Evolutionary conservation across 64 coral and sea anemone genomes (phyloP).

Genomic region (Platygyra sinensis): DNA sequence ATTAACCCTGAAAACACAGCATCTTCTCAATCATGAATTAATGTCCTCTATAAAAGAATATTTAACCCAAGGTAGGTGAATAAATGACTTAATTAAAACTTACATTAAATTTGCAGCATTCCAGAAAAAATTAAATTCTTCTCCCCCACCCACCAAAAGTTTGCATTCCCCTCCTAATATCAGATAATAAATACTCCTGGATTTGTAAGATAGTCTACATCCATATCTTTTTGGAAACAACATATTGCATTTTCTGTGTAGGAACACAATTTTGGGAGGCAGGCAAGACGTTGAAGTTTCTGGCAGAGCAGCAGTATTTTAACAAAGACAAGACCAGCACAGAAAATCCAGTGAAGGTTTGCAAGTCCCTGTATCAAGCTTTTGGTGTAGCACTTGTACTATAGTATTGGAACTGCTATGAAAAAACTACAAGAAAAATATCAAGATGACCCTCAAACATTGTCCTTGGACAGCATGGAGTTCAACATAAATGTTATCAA

Average conservation of each 20-base stretch:
- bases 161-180: neutral
- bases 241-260: constrained; percentile 5
- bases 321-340: constrained; percentile 44
- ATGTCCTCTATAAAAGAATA: constrained; percentile 90
- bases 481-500: too few species aligned
- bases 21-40: constrained; percentile 89
- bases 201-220: neutral
- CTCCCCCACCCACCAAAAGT: neutral
- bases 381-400: neutral
- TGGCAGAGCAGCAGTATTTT: constrained; percentile 89
- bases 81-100: neutral
- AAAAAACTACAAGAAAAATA: too few species aligned
- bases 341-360: constrained; percentile 65
- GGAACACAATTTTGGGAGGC: constrained; percentile 98
- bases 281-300: constrained; percentile 87
- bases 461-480: too few species aligned
- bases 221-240: neutral
- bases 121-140: neutral
- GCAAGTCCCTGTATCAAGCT: neutral
- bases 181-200: neutral
- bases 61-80: constrained; percentile 69
- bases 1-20: constrained; percentile 83
- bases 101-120: neutral
- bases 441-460: too few species aligned
- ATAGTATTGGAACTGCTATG: too few species aligned